Conservation (phyloP, 2,113 vertebrate genomes). For the Lanius ludovicianus region DNA sequence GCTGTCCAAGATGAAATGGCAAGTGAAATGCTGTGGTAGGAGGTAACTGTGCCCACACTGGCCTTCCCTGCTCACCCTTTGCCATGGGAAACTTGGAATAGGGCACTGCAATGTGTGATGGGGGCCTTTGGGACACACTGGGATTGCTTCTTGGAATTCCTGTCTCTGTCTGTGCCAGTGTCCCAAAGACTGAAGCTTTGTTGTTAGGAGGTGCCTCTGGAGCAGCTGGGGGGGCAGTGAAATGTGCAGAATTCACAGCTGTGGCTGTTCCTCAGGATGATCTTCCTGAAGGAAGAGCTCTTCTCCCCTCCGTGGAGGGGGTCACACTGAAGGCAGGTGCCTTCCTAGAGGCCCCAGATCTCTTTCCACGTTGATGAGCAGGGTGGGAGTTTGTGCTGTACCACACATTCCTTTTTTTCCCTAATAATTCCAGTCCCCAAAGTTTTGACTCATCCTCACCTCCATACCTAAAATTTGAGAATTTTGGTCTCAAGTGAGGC, state of each 20-base stretch:
- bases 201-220: background rate
- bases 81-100: background rate
- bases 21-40: background rate
- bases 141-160: background rate
- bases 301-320: background rate
- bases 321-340: background rate
- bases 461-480: background rate
- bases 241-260: background rate
- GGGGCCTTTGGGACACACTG: too few species aligned
- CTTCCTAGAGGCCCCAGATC: background rate
- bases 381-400: background rate
- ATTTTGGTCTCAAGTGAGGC: background rate
- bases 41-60: background rate
- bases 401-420: background rate
- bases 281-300: background rate
- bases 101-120: rapidly evolving
- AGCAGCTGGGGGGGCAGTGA: background rate
- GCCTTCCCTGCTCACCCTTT: background rate
- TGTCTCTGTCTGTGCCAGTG: background rate
- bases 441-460: background rate
- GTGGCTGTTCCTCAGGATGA: background rate
- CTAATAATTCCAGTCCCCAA: background rate
- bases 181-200: background rate
- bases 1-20: background rate
- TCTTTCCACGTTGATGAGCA: background rate